Evolutionary conservation across 2,888 invertebrate genomes (phyloP).

Genomic region (Smittia sp.): DNA sequence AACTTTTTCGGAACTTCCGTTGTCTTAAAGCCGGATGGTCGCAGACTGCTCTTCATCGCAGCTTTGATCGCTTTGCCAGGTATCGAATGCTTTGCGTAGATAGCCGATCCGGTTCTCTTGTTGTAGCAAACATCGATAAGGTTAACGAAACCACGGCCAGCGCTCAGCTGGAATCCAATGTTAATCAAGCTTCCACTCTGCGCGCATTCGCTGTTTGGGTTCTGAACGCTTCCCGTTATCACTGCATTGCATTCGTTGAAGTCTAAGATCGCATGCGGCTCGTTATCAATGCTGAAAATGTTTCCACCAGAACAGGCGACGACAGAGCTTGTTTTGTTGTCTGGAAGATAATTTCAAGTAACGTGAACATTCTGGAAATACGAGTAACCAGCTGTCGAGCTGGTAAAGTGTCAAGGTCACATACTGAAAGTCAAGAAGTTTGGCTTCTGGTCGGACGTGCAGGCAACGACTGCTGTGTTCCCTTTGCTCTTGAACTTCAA

Average conservation of each 20-base stretch:
- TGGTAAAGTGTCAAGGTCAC: neutral
- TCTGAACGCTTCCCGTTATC: conserved; percentile 28
- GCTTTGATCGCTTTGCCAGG: conserved; percentile 42
- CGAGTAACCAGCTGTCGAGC: too few relatives aligned
- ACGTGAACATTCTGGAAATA: too few relatives aligned
- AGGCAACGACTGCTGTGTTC: conserved; percentile 20
- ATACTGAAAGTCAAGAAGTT: conserved; percentile 32
- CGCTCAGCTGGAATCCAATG: conserved; percentile 42
- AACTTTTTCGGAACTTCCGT: conserved; percentile 45
- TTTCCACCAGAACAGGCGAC: conserved; percentile 24
- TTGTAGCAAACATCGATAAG: conserved; percentile 43
- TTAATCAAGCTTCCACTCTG: conserved; percentile 35
- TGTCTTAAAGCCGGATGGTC: conserved; percentile 48
- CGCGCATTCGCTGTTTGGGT: conserved; percentile 30
- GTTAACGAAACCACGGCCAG: conserved; percentile 38
- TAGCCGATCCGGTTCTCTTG: conserved; percentile 40
- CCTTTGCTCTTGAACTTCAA: conserved; percentile 4
- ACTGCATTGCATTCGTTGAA: conserved; percentile 25
- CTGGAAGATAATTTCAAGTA: too few relatives aligned
- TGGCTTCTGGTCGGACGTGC: conserved; percentile 28
- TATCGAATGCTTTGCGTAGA: conserved; percentile 42
- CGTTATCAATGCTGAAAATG: conserved; percentile 25
- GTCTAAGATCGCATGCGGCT: neutral
- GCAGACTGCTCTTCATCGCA: conserved; percentile 40
- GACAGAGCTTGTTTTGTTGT: conserved; percentile 24